Percentiles rank a stretch among this genome's conserved stretches.
Evolutionary conservation across 2,888 invertebrate genomes (phyloP).

Genomic region (Bugula neritina): DNA sequence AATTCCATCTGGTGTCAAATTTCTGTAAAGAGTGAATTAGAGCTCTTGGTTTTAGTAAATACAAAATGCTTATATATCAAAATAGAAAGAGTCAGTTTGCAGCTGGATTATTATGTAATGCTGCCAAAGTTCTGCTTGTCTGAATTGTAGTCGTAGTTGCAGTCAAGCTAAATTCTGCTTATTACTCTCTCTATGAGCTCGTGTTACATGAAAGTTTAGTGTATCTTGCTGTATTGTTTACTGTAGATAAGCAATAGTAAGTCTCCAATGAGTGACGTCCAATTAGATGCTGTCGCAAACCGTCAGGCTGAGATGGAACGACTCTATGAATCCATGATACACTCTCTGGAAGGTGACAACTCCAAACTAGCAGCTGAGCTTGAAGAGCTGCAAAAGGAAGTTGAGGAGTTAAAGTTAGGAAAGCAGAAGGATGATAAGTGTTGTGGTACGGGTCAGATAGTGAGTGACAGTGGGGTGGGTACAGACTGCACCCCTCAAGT

Average conservation of each 20-base stretch:
- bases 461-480: background rate
- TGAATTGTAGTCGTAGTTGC: too few relatives aligned
- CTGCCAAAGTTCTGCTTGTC: too few relatives aligned
- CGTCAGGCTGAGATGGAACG: conserved; percentile 16
- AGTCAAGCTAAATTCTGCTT: too few relatives aligned
- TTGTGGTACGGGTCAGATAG: background rate
- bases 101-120: too few relatives aligned
- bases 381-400: conserved; percentile 5
- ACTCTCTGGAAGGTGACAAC: background rate
- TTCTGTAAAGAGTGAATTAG: too few relatives aligned
- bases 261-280: background rate
- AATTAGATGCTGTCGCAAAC: background rate
- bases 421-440: background rate
- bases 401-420: background rate
- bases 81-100: too few relatives aligned
- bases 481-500: background rate
- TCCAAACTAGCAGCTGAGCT: background rate
- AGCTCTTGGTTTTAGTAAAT: too few relatives aligned
- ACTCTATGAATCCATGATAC: conserved; percentile 3
- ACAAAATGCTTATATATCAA: too few relatives aligned
- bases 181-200: too few relatives aligned
- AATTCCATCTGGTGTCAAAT: too few relatives aligned
- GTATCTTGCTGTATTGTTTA: background rate
- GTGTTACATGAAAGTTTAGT: too few relatives aligned
- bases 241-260: background rate